phyloP scores from a whole-genome alignment of 1,140 invertebrate species.

The Caenorhabditis briggsae region DNA sequence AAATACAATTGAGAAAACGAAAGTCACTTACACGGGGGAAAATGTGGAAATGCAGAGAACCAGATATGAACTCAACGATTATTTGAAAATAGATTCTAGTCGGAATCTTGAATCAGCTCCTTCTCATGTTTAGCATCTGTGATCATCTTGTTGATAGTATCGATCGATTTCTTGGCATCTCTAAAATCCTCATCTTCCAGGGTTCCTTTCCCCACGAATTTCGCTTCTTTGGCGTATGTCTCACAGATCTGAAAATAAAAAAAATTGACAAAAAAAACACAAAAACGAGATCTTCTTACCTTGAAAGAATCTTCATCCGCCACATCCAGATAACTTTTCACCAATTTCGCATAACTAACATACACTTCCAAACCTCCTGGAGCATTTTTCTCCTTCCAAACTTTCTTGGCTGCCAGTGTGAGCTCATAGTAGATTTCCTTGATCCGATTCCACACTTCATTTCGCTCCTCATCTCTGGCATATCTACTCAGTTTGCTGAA shows the following conservation, averaged over 20 bases:
- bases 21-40: constrained; percentile 11
- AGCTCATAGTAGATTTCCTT: constrained; percentile 63
- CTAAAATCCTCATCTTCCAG: constrained; percentile 61
- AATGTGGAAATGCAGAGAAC: constrained; percentile 7
- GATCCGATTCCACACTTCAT: constrained; percentile 55
- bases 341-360: constrained; percentile 61
- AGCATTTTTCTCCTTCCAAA: constrained; percentile 64
- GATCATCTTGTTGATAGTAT: constrained; percentile 62
- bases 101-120: constrained; percentile 51
- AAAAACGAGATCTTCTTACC: not conserved
- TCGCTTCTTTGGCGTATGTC: constrained; percentile 61
- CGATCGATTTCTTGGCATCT: constrained; percentile 60
- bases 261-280: not conserved
- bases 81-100: not conserved
- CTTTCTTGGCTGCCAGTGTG: constrained; percentile 51
- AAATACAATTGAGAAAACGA: not conserved
- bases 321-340: constrained; percentile 64
- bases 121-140: constrained; percentile 62
- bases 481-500: constrained; percentile 60
- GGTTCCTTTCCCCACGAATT: constrained; percentile 59
- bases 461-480: constrained; percentile 60
- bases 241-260: constrained; percentile 52
- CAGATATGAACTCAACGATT: not conserved
- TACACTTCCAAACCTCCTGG: constrained; percentile 58
- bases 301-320: constrained; percentile 64